Base-by-base conservation (phyloP, 1,140 invertebrate species). In the Pygmarrhopalites habei region DNA sequence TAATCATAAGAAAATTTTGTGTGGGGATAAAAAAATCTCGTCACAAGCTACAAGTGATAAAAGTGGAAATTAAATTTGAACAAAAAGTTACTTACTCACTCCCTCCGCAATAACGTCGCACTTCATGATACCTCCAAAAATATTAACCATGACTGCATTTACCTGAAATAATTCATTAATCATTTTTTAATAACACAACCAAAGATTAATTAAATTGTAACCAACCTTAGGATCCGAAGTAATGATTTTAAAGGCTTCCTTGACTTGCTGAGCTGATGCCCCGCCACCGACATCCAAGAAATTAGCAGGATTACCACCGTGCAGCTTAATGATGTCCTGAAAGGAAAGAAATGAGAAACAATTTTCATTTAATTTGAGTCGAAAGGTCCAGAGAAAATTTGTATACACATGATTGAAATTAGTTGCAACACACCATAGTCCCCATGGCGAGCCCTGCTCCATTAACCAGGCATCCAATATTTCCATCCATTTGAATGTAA, bases 401-500 rank as follows among this genome's bases (percentile, higher is more conserved):
- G n/a, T n/a, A n/a, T n/a, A n/a, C n/a, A n/a, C n/a, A n/a, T n/a
- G n/a, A n/a, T n/a, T n/a, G n/a, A n/a, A n/a, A n/a, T n/a, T n/a
- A n/a, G n/a, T n/a, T n/a, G n/a, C n/a, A n/a, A n/a, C n/a, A n/a
- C n/a, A n/a, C n/a, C n/a, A n/a, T n/a, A n/a, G n/a, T 35, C 5
- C 5, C 87, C 87, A 90, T 89, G 1, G 88, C 87, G 30, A 89
- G 76, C 19, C 87, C 87, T 72, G 87, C 87, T 61, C 87, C 87
- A 78, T 89, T 89, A 0, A 90, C 87, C 68, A 91, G 76, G 75
- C 89, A 92, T 53, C 93, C 97, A 76, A 99, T 99, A 76, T 97
- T 97, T 58, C 97, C 97, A 77, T 94, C 87, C 88, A 99, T 90
- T 65, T 89, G 90, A 73, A 99, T 95, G 76, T 98, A 99, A 75